Base-by-base conservation (phyloP, 2,797 vertebrate species). In the Sebastes taczanowskii region DNA sequence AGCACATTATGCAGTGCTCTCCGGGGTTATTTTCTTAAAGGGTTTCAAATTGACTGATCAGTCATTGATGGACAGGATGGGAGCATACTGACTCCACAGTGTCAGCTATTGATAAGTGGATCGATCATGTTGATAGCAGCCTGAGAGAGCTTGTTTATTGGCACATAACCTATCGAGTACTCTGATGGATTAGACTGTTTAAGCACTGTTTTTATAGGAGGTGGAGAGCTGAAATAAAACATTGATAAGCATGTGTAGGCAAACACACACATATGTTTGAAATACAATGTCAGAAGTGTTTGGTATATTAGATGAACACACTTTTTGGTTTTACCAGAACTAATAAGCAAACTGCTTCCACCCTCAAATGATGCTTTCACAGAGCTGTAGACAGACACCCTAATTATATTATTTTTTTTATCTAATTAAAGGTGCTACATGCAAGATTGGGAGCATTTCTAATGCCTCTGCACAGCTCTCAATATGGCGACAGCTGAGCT, bases 61-160 rank as follows among this genome's bases (percentile, higher is more conserved):
- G 87, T 34, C 65, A 78, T 52, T 89, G 89, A 92, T 91, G 85
- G 86, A 90, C 86, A 89, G 77, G 46, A 85, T 77, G 34, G 86
- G 68, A 86, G 64, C 71, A 80, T 4, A 84, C 53, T 64, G 86
- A 91, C 88, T 88, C 67, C 14, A 59, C 78, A 14, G 79, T 90
- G 86, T 91, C 89, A 92, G 71, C 55, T 92, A 92, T 91, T 89
- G 91, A 92, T 89, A 79, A 80, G 70, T 9, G 62, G 82, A 89
- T 92, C 67, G 46, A 92, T 92, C 56, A 18, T 46, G 82, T 74
- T 84, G 82, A 91, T 89, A 88, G 82, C 35, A 74, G 74, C 75
- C 80, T 81, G 61, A 59, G 81, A 88, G 76, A 77, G 83, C 86
- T 86, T 89, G 83, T 91, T 92, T 88, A 92, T 77, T 85, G 91